phyloP scores from a whole-genome alignment of 2,888 invertebrate species.

The Drosophila anceps region DNA sequence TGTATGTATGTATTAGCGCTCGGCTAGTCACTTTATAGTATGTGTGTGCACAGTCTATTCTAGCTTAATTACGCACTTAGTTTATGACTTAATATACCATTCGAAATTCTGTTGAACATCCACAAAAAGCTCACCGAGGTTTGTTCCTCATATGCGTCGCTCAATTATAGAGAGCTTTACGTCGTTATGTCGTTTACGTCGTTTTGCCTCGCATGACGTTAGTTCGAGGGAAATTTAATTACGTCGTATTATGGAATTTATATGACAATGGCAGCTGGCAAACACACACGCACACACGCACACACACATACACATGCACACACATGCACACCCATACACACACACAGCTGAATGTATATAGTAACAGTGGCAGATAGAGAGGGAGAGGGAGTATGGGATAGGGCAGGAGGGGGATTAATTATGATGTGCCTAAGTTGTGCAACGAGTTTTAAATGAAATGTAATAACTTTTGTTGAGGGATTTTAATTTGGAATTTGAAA shows the following conservation, averaged over 20 bases:
- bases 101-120: slow-evolving; percentile 36
- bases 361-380: slow-evolving; percentile 51
- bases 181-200: slow-evolving; percentile 41
- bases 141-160: slow-evolving; percentile 55
- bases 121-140: slow-evolving; percentile 27
- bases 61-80: slow-evolving; percentile 78
- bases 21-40: background rate
- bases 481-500: slow-evolving; percentile 83
- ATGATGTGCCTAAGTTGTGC: slow-evolving; percentile 82
- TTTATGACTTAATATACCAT: slow-evolving; percentile 79
- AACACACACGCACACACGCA: slow-evolving; percentile 18
- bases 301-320: slow-evolving; percentile 22
- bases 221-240: slow-evolving; percentile 82
- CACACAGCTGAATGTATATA: slow-evolving; percentile 22
- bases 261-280: slow-evolving; percentile 75
- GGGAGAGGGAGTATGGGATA: background rate
- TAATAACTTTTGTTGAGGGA: slow-evolving; percentile 83
- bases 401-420: slow-evolving; percentile 76
- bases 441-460: slow-evolving; percentile 81
- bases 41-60: slow-evolving; percentile 21
- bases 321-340: slow-evolving; percentile 8
- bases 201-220: slow-evolving; percentile 49
- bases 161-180: slow-evolving; percentile 75
- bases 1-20: background rate
- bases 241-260: slow-evolving; percentile 84